Base-by-base conservation (phyloP, 2,113 vertebrate genomes). In the Paedocypris sp. region DNA sequence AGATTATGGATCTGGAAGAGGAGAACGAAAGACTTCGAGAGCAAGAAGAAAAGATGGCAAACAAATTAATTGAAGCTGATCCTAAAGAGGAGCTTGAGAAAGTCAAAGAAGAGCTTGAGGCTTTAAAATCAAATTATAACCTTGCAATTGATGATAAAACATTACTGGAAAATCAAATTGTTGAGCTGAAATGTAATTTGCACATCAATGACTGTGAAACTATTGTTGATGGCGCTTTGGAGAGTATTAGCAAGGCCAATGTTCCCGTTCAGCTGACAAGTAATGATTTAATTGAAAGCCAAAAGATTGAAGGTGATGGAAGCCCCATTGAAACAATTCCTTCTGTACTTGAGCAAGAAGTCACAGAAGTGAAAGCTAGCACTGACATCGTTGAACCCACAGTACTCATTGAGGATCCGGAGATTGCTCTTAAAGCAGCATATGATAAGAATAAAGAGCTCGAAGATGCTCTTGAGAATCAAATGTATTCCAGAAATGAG, bases 1-100 rank as follows among this genome's bases (percentile, higher is more conserved):
- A 97, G 71, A 98, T 99, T 52, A 51, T 90, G 61, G 92, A 99
- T 28, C 72, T 99, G 0, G 95, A 97, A 68, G 94, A 97, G 64
- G 93, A 99, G 70, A 97, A 93, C 12, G 93, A 97, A 52, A 86
- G 70, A 36, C 88, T 98, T 39, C 25, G 47, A 43, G 82, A 85
- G 62, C 54, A 68, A 52, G 70, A 83, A 26, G 67, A 73, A 26
- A 79, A 62, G 62, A 73, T 73, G 26, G 43, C 3, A 15, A 43
- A 39, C 0, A 72, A 54, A 67, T 25, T 74, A 67, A 16, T 66
- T 62, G 74, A 64, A 54, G 75, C 2, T 28, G 64, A 64, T 2
- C 48, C 83, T 61, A 75, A 86, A 60, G 61, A 64, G 57, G 78
- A 31, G 63, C 75, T 25, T 68, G 75, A 59, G 75, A 59, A 54